phyloP scores from a whole-genome alignment of 2,797 vertebrate genomes.

The Gymnoscopelus braueri region DNA sequence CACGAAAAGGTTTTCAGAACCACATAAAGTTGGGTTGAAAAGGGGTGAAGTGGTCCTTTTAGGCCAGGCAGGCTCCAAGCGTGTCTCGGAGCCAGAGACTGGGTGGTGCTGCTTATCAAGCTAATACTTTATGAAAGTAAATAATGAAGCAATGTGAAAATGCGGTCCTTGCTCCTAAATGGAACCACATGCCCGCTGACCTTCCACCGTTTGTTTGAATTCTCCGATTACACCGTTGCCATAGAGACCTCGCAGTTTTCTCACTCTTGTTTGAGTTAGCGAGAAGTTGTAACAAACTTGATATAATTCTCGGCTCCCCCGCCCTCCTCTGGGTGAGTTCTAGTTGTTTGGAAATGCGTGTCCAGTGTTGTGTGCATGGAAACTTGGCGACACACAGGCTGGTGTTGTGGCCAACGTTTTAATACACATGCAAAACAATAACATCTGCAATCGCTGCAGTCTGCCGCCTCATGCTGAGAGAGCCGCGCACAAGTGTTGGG shows the following conservation, averaged over 20 bases:
- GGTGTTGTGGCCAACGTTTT: constrained; percentile 53
- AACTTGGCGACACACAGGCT: constrained; percentile 68
- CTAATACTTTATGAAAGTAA: constrained; percentile 85
- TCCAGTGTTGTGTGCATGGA: constrained; percentile 74
- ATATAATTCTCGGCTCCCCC: constrained; percentile 81
- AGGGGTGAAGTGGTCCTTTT: too few species aligned
- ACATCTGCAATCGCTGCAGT: constrained; percentile 73
- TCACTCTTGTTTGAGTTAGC: constrained; percentile 74
- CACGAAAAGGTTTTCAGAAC: too few species aligned
- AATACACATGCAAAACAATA: constrained; percentile 67
- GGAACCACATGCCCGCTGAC: constrained; percentile 82
- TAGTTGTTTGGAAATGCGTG: constrained; percentile 80
- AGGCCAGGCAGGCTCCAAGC: constrained; percentile 1
- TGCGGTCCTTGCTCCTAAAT: constrained; percentile 74
- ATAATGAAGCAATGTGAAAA: constrained; percentile 81
- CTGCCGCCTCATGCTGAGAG: constrained; percentile 41
- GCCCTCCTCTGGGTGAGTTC: constrained; percentile 75
- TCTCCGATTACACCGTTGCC: constrained; percentile 84
- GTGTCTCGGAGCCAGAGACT: constrained; percentile 61
- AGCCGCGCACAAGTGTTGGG: too few species aligned
- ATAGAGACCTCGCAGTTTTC: constrained; percentile 76
- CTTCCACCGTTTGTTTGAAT: constrained; percentile 82
- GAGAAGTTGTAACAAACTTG: constrained; percentile 84
- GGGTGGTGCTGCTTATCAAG: constrained; percentile 82
- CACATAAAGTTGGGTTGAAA: too few species aligned